phyloP scores from a whole-genome alignment of 2,113 vertebrate genomes.

The Microtus pennsylvanicus region DNA sequence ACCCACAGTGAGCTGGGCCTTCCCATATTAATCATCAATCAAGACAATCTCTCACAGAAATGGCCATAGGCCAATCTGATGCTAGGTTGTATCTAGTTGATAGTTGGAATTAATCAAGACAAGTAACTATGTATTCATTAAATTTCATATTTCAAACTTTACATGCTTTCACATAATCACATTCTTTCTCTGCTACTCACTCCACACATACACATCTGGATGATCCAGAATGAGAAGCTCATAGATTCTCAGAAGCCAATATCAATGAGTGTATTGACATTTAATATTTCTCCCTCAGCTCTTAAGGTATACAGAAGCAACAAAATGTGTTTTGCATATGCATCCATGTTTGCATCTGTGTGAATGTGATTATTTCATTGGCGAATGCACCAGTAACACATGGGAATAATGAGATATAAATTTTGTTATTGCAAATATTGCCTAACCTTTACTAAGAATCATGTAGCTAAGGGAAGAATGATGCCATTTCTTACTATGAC shows the following conservation, averaged over 20 bases:
- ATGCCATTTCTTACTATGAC: background rate
- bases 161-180: background rate
- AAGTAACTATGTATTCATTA: background rate
- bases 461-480: conserved; percentile 4
- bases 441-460: background rate
- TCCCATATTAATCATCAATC: background rate
- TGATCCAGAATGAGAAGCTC: background rate
- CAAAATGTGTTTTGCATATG: conserved; percentile 11
- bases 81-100: background rate
- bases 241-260: background rate
- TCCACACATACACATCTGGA: background rate
- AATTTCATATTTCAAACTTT: background rate
- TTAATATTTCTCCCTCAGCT: conserved; percentile 20
- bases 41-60: background rate
- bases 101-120: background rate
- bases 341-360: background rate
- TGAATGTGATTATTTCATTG: background rate
- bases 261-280: conserved; percentile 28
- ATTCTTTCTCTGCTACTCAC: background rate
- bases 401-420: background rate
- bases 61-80: background rate
- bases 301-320: background rate
- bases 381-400: background rate
- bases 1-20: background rate
- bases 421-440: conserved; percentile 12